phyloP scores from a whole-genome alignment of 2,888 invertebrate species.

The Eutolmus rufibarbis region DNA sequence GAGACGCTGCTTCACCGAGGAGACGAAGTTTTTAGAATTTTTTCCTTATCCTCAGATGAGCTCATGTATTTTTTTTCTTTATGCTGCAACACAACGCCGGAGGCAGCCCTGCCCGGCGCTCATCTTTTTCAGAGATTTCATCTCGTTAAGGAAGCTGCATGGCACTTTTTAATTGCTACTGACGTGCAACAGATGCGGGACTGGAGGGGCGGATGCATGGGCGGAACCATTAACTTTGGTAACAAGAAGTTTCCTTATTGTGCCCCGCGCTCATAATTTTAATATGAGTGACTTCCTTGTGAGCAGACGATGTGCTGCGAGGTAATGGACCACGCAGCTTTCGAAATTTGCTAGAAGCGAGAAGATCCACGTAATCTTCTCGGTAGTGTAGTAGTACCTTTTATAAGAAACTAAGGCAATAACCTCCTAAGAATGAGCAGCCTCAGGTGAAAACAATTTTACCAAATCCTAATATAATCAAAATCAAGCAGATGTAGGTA shows the following conservation, averaged over 20 bases:
- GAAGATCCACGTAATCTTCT: not conserved
- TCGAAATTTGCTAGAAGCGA: not conserved
- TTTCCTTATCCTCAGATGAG: not conserved
- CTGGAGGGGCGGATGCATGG: not conserved
- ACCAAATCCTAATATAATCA: not conserved
- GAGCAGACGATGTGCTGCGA: not conserved
- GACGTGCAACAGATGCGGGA: not conserved
- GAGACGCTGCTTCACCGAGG: not conserved
- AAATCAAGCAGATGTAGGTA: not conserved
- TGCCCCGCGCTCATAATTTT: not conserved
- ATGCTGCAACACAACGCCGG: not conserved
- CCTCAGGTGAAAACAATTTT: not conserved
- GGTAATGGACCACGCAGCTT: not conserved
- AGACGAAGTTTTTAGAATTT: not conserved
- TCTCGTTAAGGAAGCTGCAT: not conserved
- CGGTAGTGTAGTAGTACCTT: not conserved
- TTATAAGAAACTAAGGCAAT: not conserved
- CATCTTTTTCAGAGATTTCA: not conserved
- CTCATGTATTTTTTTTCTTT: not conserved
- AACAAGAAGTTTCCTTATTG: not conserved
- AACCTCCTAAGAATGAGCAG: not conserved
- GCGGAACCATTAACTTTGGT: not conserved
- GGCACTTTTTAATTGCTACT: not conserved
- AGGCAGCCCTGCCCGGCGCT: not conserved
- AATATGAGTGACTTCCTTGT: not conserved